Evolutionary conservation across 2,888 invertebrate genomes (phyloP).

Genomic region (Cheilosia scutellata): DNA sequence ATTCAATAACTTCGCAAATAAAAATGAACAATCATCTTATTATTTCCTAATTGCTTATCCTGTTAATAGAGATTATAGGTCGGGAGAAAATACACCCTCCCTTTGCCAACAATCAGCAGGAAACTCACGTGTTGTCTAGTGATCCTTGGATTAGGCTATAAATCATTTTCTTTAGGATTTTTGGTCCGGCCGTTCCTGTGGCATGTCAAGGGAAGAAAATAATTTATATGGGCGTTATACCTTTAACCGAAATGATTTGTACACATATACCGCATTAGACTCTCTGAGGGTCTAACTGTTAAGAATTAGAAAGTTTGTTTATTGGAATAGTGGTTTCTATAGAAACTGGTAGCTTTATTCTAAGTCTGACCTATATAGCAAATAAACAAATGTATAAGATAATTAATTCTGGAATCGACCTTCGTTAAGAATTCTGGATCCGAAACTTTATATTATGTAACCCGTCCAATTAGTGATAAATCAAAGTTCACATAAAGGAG

Average conservation of each 20-base stretch:
- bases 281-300: constrained; percentile 2
- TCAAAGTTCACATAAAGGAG: constrained; percentile 41
- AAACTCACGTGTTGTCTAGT: constrained; percentile 33
- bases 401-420: constrained; percentile 39
- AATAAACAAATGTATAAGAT: constrained; percentile 3
- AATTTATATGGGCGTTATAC: constrained; percentile 48
- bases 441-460: constrained; percentile 4
- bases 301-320: constrained; percentile 47
- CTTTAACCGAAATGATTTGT: constrained; percentile 54
- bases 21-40: constrained; percentile 40
- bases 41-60: constrained; percentile 35
- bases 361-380: neutral
- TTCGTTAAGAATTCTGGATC: constrained; percentile 26
- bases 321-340: constrained; percentile 27
- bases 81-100: neutral
- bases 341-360: neutral
- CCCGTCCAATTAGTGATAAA: constrained; percentile 32
- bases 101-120: neutral
- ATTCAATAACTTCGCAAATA: constrained; percentile 18
- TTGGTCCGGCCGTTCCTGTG: neutral
- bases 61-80: constrained; percentile 31
- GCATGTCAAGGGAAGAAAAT: neutral
- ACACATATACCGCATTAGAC: constrained; percentile 23
- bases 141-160: constrained; percentile 18
- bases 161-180: constrained; percentile 30